Evolutionary conservation across 2,888 invertebrate species (phyloP).

Genomic region (Nemoura dubitans): DNA sequence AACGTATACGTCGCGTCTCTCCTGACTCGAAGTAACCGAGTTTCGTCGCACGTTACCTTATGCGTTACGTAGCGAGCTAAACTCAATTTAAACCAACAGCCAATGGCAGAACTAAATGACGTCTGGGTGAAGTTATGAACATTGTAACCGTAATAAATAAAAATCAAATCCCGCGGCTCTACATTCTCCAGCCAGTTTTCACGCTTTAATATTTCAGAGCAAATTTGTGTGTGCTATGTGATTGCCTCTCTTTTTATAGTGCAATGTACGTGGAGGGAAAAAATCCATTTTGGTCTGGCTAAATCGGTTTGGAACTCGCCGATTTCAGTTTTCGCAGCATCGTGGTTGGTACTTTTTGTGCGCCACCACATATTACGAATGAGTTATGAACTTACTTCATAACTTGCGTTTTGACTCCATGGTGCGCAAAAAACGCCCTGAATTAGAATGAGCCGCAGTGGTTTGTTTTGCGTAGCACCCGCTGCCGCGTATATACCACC

Average conservation of each 20-base stretch:
- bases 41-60: not conserved
- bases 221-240: not conserved
- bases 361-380: not conserved
- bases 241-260: not conserved
- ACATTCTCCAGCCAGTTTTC: not conserved
- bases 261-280: not conserved
- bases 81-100: not conserved
- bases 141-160: not conserved
- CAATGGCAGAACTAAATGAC: not conserved
- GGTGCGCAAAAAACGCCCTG: not conserved
- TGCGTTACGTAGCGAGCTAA: not conserved
- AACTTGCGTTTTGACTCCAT: not conserved
- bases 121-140: not conserved
- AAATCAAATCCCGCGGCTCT: not conserved
- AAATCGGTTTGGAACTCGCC: not conserved
- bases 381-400: constrained; percentile 7
- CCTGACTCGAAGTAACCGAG: not conserved
- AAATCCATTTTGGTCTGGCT: not conserved
- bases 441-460: not conserved
- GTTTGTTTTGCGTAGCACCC: not conserved
- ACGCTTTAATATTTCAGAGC: not conserved
- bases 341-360: not conserved
- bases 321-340: not conserved
- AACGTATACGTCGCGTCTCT: not conserved
- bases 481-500: too few relatives aligned